Evolutionary conservation across 2,113 vertebrate species (phyloP), one percentile per base, ranked within the genome.

Genomic region (Sclerurus mexicanus): DNA sequence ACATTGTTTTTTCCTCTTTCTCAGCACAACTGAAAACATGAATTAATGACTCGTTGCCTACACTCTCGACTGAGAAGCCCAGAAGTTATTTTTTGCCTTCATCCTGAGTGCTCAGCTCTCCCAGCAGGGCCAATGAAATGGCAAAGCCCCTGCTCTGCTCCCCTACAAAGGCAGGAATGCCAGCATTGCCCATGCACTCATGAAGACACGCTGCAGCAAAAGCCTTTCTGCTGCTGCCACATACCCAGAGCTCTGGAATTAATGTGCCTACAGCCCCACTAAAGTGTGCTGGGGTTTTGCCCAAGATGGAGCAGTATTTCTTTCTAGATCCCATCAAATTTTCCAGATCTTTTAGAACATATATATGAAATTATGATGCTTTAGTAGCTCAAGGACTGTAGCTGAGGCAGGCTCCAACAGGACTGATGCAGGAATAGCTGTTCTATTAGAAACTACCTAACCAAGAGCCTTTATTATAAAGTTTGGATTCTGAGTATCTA

Each of bases 181-280:
- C 27, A 18, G 35, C 3, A 2, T 2, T 80, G 53, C 25, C 63
- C 5, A 0, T 37, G 37, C 14, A 5, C 39, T 53, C 63, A 19
- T 50, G 17, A 73, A 53, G 25, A 30, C 4, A 7, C 6, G 6
- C 24, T 40, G 21, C 44, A 82, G 53, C 47, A 63, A 46, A 67
- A 17, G 16, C 20, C 28, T 63, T 84, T 7, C 46, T 75, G 75
- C 46, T 63, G 71, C 35, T 64, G 52, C 53, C 44, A 10, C 1
- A 1, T 12, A 12, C 10, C 13, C 76, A 91, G 66, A 89, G 13
- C 17, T 82, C 58, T 66, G 62, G 74, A 96, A 80, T n/a, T 58
- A 52, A 44, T 0, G 0, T 53, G 20, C 49, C 40, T 66, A 10
- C 27, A 74, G 46, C 33, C 77, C 50, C 49, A n/a, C 50, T 6